Percentiles rank a stretch among this genome's conserved stretches.
Conservation (phyloP, 2,888 invertebrate species). For the Lithophane ornitopus region DNA sequence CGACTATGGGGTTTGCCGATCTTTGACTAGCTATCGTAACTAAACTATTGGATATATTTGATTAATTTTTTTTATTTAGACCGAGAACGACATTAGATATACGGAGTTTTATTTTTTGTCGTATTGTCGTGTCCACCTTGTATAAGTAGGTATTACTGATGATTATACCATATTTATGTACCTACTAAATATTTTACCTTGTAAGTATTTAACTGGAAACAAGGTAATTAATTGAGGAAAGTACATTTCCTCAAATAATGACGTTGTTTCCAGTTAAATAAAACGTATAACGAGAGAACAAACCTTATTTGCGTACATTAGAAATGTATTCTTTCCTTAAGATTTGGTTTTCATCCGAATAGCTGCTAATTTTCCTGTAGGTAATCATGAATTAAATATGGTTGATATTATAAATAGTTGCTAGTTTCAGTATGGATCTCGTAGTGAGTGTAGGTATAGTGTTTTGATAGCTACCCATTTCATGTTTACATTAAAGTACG, state of each 20-base stretch:
- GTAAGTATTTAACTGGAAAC: conserved; percentile 10
- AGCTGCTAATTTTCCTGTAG: conserved; percentile 8
- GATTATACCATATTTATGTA: background rate
- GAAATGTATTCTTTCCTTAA: background rate
- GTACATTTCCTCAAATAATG: no score
- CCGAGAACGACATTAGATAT: no score
- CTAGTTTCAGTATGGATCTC: background rate
- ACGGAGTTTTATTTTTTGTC: no score
- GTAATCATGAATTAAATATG: background rate
- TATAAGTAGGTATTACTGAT: no score
- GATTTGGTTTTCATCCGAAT: background rate
- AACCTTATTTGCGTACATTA: background rate
- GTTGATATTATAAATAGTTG: background rate
- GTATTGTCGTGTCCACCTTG: no score
- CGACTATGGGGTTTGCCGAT: no score
- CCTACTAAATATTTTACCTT: background rate
- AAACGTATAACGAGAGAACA: background rate
- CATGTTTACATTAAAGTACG: background rate
- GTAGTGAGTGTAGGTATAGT: background rate
- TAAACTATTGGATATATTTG: no score
- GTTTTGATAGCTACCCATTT: background rate
- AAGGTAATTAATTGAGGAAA: conserved; percentile 20
- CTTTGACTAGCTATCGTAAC: no score
- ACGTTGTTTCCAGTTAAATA: no score
- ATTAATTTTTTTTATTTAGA: no score